A percentile compares a stretch with the other conserved stretches of the same genome.
Evolutionary conservation across 2,888 invertebrate species (phyloP).

Genomic region (Caenorhabditis auriculariae): DNA sequence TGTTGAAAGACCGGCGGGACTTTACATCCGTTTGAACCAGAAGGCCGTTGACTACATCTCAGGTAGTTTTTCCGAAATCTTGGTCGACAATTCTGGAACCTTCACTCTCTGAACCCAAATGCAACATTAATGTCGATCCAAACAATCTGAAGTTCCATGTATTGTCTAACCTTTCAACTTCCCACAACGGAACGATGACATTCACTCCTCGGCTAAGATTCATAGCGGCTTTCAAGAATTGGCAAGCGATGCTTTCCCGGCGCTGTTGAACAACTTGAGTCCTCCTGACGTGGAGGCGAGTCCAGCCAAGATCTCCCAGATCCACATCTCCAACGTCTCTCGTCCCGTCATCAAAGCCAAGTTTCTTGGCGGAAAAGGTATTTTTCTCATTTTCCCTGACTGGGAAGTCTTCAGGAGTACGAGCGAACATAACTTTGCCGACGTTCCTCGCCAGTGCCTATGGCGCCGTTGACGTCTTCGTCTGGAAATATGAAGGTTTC

Average conservation of each 20-base stretch:
- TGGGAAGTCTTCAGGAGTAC: conserved; percentile 17
- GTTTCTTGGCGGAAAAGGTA: conserved; percentile 46
- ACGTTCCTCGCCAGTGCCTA: conserved; percentile 25
- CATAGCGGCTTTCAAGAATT: conserved; percentile 16
- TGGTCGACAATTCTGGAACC: neutral
- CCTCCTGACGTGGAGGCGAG: conserved; percentile 28
- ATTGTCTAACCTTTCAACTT: too few species aligned
- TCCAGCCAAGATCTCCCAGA: conserved; percentile 20
- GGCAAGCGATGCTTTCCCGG: conserved; percentile 39
- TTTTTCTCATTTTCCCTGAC: neutral
- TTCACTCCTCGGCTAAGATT: neutral
- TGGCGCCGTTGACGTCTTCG: conserved; percentile 17
- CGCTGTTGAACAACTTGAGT: conserved; percentile 34
- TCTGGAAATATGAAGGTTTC: conserved; percentile 35
- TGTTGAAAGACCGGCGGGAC: conserved; percentile 38
- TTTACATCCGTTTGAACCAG: conserved; percentile 39
- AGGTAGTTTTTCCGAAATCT: conserved; percentile 12
- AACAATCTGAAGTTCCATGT: too few species aligned
- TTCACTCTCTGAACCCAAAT: neutral
- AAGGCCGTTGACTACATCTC: conserved; percentile 38
- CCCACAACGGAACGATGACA: too few species aligned
- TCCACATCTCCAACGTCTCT: conserved; percentile 30
- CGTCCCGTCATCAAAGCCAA: conserved; percentile 46
- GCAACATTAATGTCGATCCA: neutral
- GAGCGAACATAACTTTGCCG: conserved; percentile 28